Evolutionary conservation across 2,797 vertebrate species (phyloP).

Genomic region (Synanceia verrucosa): DNA sequence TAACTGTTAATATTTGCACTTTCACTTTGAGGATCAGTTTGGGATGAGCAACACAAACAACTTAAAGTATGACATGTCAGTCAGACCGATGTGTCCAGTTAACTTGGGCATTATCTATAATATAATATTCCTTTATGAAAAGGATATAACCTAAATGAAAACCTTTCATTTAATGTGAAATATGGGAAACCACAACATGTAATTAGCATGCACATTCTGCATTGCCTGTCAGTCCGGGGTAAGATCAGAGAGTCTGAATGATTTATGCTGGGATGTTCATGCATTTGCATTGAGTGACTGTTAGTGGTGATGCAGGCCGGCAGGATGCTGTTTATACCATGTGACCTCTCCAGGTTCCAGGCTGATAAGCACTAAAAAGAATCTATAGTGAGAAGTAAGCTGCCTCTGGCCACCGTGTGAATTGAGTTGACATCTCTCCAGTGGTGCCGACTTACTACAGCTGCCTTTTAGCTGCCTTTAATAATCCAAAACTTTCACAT

Average conservation of each 20-base stretch:
- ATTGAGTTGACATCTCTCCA: constrained; percentile 35
- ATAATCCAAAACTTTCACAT: constrained; percentile 58
- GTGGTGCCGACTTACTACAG: constrained; percentile 30
- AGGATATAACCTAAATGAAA: not conserved
- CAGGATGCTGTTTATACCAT: constrained; percentile 19
- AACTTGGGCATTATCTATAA: constrained; percentile 2
- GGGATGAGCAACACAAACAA: not conserved
- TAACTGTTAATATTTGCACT: no score
- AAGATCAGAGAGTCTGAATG: constrained; percentile 59
- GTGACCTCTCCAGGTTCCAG: constrained; percentile 31
- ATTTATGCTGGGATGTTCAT: constrained; percentile 60
- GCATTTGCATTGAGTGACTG: constrained; percentile 43
- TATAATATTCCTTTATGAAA: not conserved
- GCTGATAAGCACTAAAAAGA: constrained; percentile 48
- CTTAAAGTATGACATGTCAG: not conserved
- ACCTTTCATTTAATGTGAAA: not conserved
- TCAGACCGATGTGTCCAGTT: no score
- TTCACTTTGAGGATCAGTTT: not conserved
- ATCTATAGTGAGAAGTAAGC: constrained; percentile 55
- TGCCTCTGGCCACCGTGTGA: constrained; percentile 38
- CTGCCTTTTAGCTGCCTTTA: constrained; percentile 54
- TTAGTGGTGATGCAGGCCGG: constrained; percentile 23
- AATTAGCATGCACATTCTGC: constrained; percentile 17
- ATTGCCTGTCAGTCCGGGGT: constrained; percentile 25
- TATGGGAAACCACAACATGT: not conserved